A percentile compares a stretch with the other conserved stretches of the same genome.
Evolutionary conservation across 2,797 vertebrate genomes (phyloP).

Genomic region (Takifugu rubripes): DNA sequence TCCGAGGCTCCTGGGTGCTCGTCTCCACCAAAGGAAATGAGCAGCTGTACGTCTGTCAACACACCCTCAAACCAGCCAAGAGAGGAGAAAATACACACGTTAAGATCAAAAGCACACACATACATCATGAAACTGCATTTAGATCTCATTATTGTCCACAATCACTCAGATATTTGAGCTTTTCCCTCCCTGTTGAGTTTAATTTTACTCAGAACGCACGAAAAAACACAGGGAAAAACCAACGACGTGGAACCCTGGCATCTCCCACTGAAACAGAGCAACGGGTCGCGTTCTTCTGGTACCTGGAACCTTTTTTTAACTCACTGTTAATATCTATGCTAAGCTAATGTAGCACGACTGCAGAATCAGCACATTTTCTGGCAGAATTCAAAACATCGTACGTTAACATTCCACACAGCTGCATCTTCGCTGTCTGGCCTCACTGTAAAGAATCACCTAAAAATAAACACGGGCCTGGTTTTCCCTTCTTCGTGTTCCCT

Average conservation of each 20-base stretch:
- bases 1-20: conserved; percentile 19
- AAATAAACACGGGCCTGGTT: background rate
- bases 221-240: conserved; percentile 22
- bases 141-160: background rate
- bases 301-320: conserved; percentile 3
- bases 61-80: conserved; percentile 6
- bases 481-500: background rate
- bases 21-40: conserved; percentile 34
- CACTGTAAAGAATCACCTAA: background rate
- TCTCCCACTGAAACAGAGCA: too few species aligned
- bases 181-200: too few species aligned
- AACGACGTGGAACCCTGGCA: too few species aligned
- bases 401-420: too few species aligned
- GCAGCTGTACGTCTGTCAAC: conserved; percentile 37
- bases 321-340: too few species aligned
- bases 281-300: background rate
- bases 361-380: too few species aligned
- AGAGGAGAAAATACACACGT: conserved; percentile 6
- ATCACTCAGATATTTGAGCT: conserved; percentile 3
- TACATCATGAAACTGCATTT: background rate
- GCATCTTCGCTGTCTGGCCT: too few species aligned
- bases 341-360: too few species aligned
- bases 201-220: background rate
- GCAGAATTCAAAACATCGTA: too few species aligned
- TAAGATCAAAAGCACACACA: background rate